Base-by-base conservation (phyloP, 1,140 invertebrate species). In the Coenobita brevimanus region DNA sequence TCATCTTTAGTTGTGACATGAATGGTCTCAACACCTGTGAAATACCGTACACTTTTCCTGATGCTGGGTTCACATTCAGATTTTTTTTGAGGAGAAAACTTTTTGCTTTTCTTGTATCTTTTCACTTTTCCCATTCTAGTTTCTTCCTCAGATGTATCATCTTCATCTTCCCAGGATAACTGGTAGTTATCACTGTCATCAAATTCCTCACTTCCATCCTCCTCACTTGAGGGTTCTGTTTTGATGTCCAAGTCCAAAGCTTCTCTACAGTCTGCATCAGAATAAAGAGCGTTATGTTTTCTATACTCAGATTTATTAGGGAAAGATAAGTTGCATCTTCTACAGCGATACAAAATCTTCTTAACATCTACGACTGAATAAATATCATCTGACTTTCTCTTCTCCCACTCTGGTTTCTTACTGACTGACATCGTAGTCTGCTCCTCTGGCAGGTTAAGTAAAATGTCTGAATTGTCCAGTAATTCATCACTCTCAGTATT, bases 281-380 rank as follows among this genome's bases (percentile, higher is more conserved):
- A 38, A 64, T 38, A 60, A 27, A n/a, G 78, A 41, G 57, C 33
- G 75, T 38, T 78, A 33, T 85, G 82, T 13, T 85, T n/a, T 21
- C 82, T 54, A 43, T 85, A 85, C 21, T 85, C 33, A 6, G 17
- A 17, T 38, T 64, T 76, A 33, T 71, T 85, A 30, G 10, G n/a
- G 43, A 75, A 85, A 13, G 82, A 85, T 30, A 75, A 24, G 27
- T 33, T 43, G 64, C 82, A 85, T 36, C 21, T 75, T 30, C 73
- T 75, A 33, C 82, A 85, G 27, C 82, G 71, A 46, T 85, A 85
- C 30, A 85, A 36, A 54, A 85, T 85, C 71, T 78, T 85, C 27
- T 85, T 85, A 41, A 85, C 82, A 78, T 85, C 82, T 24, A 24
- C 24, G 4, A 85, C 71, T 64, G 82, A 85, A 10, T 43, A 57